Evolutionary conservation across 2,113 vertebrate species (phyloP).

Genomic region (Sinocyclocheilus maitianheensis): DNA sequence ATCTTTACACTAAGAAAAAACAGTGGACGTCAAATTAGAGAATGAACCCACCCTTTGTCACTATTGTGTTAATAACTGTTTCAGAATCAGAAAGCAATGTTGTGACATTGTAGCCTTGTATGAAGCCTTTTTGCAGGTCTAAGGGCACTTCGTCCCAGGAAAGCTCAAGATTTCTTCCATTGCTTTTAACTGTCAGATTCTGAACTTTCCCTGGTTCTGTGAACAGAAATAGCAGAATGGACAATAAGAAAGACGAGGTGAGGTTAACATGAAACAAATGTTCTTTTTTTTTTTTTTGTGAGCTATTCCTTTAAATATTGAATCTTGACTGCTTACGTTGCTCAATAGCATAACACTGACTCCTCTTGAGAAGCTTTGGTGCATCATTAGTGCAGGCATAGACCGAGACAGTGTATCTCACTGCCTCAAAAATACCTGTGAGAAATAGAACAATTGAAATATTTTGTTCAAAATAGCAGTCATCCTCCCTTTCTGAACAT

Average conservation of each 20-base stretch:
- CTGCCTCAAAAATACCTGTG: conserved; percentile 55
- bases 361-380: conserved; percentile 58
- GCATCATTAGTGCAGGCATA: conserved; percentile 64
- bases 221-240: not conserved
- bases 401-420: conserved; percentile 66
- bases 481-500: not conserved
- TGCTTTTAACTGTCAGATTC: not conserved
- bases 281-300: not conserved
- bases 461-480: not conserved
- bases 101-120: conserved; percentile 62
- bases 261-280: too few species aligned
- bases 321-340: conserved; percentile 54
- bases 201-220: conserved; percentile 48
- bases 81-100: not conserved
- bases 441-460: not conserved
- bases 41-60: not conserved
- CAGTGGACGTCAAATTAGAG: not conserved
- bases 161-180: conserved; percentile 39
- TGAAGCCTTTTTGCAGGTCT: conserved; percentile 58
- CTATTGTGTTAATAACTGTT: not conserved
- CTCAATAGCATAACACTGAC: conserved; percentile 66
- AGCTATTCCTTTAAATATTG: not conserved
- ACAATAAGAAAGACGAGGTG: too few species aligned
- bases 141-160: conserved; percentile 62
- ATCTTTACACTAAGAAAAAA: not conserved